A percentile compares a stretch with the other conserved stretches of the same genome.
Evolutionary conservation across 2,888 invertebrate species (phyloP).

Genomic region (Hoplodrina blanda): DNA sequence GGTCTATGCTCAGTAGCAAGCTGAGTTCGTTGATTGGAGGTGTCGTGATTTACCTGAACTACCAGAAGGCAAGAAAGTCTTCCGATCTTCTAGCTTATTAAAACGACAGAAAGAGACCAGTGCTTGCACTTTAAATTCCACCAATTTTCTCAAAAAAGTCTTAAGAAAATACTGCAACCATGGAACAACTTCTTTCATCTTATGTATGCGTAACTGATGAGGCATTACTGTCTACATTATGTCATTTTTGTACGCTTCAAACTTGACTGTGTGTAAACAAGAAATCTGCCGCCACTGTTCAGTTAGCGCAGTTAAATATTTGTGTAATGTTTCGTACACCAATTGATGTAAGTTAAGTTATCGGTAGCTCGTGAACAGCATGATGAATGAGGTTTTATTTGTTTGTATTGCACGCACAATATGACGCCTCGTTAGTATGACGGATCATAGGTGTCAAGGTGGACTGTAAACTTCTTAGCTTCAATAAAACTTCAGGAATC

Average conservation of each 20-base stretch:
- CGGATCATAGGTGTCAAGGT: too few species aligned
- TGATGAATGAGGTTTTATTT: slow-evolving; percentile 56
- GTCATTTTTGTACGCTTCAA: slow-evolving; percentile 55
- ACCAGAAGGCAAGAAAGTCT: not conserved
- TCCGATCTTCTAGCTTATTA: not conserved
- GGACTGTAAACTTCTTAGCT: too few species aligned
- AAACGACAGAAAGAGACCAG: not conserved
- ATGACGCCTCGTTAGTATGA: slow-evolving; percentile 44
- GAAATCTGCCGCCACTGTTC: slow-evolving; percentile 42
- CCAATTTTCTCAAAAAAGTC: not conserved
- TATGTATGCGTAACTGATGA: slow-evolving; percentile 53
- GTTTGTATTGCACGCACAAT: slow-evolving; percentile 35
- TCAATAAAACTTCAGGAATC: too few species aligned
- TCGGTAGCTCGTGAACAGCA: slow-evolving; percentile 30
- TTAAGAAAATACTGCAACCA: slow-evolving; percentile 18
- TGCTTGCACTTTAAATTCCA: not conserved
- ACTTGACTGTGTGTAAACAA: slow-evolving; percentile 48
- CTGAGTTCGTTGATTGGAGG: not conserved
- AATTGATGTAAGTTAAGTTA: slow-evolving; percentile 49
- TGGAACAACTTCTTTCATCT: slow-evolving; percentile 43
- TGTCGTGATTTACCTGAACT: not conserved
- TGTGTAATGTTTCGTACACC: slow-evolving; percentile 43
- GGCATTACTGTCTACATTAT: slow-evolving; percentile 55
- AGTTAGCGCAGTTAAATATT: slow-evolving; percentile 46
- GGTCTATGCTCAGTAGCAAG: not conserved